phyloP scores from a whole-genome alignment of 2,797 vertebrate species.

The Synanceia verrucosa region DNA sequence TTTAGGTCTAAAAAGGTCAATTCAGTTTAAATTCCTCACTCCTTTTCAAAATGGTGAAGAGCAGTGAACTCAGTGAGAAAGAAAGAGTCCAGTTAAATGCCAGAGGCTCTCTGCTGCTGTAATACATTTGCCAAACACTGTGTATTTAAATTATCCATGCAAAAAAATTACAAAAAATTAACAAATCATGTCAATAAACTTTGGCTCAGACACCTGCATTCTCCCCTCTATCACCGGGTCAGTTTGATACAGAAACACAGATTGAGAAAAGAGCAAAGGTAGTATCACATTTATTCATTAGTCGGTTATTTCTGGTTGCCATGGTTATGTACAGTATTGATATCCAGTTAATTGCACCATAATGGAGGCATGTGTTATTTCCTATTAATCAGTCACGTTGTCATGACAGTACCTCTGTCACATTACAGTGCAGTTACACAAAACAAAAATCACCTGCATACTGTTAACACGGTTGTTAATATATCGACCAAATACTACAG shows the following conservation, averaged over 20 bases:
- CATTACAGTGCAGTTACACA: background rate
- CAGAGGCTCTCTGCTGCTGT: no score
- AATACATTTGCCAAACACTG: no score
- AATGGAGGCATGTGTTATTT: background rate
- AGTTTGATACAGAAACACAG: slow-evolving; percentile 7
- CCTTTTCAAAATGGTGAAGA: no score
- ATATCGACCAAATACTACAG: background rate
- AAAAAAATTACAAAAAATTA: background rate
- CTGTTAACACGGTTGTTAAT: slow-evolving; percentile 7
- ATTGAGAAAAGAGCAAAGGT: background rate
- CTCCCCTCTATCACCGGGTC: background rate
- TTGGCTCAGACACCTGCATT: background rate
- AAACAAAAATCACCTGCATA: background rate
- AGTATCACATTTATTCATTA: slow-evolving; percentile 48
- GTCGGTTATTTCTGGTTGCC: slow-evolving; percentile 29
- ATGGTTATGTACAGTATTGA: slow-evolving; percentile 13
- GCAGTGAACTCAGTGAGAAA: no score
- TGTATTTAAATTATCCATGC: no score
- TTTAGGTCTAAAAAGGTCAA: no score
- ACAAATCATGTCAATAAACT: background rate
- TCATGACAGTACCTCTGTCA: slow-evolving; percentile 11
- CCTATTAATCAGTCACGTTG: background rate
- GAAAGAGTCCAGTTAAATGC: no score
- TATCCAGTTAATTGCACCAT: slow-evolving; percentile 8
- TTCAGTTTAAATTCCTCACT: no score